Evolutionary conservation across 1,140 invertebrate species (phyloP).

Genomic region (Wasmannia auropunctata): DNA sequence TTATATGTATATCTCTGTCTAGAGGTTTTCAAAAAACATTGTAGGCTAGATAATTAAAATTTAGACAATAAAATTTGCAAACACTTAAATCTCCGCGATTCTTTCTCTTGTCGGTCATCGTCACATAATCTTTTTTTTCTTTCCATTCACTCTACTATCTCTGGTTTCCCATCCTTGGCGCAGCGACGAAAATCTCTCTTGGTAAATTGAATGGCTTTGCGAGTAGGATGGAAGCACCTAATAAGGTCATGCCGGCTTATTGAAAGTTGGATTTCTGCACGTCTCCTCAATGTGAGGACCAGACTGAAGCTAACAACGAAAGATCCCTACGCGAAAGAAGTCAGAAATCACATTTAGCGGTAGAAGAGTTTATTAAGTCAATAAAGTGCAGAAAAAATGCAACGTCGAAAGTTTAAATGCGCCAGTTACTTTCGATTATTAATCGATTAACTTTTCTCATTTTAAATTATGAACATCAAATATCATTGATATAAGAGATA

Average conservation of each 20-base stretch:
- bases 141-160: slow-evolving; percentile 22
- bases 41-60: not conserved
- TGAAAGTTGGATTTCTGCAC: slow-evolving; percentile 65
- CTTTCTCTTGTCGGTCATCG: slow-evolving; percentile 8
- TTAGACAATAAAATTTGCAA: slow-evolving; percentile 15
- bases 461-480: not conserved
- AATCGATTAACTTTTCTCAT: not conserved
- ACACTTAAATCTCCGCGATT: slow-evolving; percentile 7
- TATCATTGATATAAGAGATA: not conserved
- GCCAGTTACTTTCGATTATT: not conserved
- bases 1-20: not conserved
- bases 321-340: slow-evolving; percentile 10
- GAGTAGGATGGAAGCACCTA: slow-evolving; percentile 64
- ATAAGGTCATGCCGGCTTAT: slow-evolving; percentile 69
- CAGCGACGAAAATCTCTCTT: slow-evolving; percentile 57
- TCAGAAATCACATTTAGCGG: slow-evolving; percentile 3
- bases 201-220: slow-evolving; percentile 70
- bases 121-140: slow-evolving; percentile 28
- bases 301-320: slow-evolving; percentile 27
- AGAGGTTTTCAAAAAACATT: not conserved
- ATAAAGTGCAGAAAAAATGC: not conserved
- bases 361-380: slow-evolving; percentile 12
- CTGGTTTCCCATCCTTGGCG: slow-evolving; percentile 29
- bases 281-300: slow-evolving; percentile 15
- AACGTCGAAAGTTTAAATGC: not conserved